Conservation (phyloP, 23 tunicate genomes). For the Trididemnum clinides region DNA sequence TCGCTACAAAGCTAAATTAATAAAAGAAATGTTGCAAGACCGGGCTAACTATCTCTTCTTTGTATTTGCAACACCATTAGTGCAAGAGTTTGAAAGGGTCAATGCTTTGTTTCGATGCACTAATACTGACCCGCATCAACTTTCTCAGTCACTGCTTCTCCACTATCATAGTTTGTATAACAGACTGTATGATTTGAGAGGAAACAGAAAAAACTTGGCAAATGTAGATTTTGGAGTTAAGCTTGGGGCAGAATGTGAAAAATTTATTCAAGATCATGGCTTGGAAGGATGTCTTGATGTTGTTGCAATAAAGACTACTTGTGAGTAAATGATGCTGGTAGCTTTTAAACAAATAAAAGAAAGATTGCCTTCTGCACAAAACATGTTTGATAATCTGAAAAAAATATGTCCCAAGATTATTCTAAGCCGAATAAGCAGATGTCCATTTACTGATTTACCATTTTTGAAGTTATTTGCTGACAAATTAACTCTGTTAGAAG, state of each 20-base stretch:
- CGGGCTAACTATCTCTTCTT: too few species aligned
- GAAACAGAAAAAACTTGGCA: neutral
- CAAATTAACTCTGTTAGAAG: too few species aligned
- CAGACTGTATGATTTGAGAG: neutral
- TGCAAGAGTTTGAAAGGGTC: too few species aligned
- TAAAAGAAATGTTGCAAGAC: slow-evolving; percentile 48
- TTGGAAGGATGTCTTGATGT: neutral
- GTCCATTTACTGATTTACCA: too few species aligned
- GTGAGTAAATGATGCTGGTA: slow-evolving; percentile 1
- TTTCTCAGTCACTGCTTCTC: neutral
- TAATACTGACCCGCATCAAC: too few species aligned
- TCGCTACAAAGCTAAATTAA: slow-evolving; percentile 34
- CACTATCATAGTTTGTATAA: slow-evolving; percentile 4
- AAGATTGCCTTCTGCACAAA: too few species aligned
- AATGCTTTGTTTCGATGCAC: too few species aligned
- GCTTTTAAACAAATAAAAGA: slow-evolving; percentile 12
- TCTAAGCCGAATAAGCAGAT: too few species aligned
- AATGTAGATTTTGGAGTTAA: slow-evolving; percentile 35
- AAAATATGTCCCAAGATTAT: neutral
- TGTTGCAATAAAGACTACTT: too few species aligned
- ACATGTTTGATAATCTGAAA: slow-evolving; percentile 17
- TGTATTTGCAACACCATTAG: too few species aligned
- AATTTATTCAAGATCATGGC: neutral
- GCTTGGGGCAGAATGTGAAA: slow-evolving; percentile 22
- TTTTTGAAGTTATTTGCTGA: too few species aligned